Conservation (phyloP, 2,888 invertebrate species). For the Drosophila acutilabella region DNA sequence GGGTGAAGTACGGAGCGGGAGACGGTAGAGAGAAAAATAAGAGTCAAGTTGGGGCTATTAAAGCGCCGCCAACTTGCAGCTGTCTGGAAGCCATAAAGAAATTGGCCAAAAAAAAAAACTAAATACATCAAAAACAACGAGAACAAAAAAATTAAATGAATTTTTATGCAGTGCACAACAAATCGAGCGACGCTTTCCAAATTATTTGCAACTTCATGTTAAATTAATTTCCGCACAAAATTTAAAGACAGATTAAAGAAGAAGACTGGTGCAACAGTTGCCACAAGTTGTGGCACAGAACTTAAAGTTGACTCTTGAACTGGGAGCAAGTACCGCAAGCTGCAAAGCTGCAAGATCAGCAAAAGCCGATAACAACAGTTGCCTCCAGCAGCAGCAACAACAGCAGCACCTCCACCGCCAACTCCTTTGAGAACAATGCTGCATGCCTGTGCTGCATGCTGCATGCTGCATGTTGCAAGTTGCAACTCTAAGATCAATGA, state of each 20-base stretch:
- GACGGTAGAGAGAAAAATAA: slow-evolving; percentile 26
- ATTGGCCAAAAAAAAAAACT: slow-evolving; percentile 48
- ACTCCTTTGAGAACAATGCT: slow-evolving; percentile 76
- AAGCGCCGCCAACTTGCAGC: slow-evolving; percentile 74
- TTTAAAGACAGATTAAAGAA: slow-evolving; percentile 9
- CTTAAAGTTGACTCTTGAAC: slow-evolving; percentile 73
- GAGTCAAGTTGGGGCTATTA: slow-evolving; percentile 73
- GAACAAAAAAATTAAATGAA: slow-evolving; percentile 61
- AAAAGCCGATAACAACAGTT: slow-evolving; percentile 41
- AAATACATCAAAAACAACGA: slow-evolving; percentile 1
- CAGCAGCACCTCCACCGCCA: slow-evolving; percentile 34
- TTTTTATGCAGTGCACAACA: slow-evolving; percentile 56
- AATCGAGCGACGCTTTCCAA: slow-evolving; percentile 57
- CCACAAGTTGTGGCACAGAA: slow-evolving; percentile 10
- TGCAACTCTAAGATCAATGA: slow-evolving; percentile 63
- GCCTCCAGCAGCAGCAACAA: slow-evolving; percentile 18
- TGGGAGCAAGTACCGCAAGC: slow-evolving; percentile 73
- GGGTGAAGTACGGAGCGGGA: slow-evolving; percentile 19
- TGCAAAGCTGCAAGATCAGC: slow-evolving; percentile 52
- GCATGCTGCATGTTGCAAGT: slow-evolving; percentile 6
- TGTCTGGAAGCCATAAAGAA: slow-evolving; percentile 77
- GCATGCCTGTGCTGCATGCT: slow-evolving; percentile 59
- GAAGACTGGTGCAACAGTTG: slow-evolving; percentile 9
- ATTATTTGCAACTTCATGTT: slow-evolving; percentile 74
- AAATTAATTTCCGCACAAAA: slow-evolving; percentile 66